Base-by-base conservation (phyloP, 2,888 invertebrate species). In the Timema cristinae region DNA sequence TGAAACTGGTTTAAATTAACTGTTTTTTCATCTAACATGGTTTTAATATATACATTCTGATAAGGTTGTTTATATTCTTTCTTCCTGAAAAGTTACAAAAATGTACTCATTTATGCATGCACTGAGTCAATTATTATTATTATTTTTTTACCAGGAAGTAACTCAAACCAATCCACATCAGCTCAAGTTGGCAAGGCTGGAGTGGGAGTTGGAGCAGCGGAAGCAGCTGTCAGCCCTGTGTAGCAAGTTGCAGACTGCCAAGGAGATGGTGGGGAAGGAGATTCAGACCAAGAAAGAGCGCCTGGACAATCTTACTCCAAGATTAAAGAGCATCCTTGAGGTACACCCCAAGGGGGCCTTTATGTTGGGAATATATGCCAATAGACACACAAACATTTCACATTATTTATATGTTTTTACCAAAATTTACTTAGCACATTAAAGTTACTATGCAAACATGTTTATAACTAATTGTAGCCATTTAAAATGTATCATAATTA, bases 131-230 rank as follows among this genome's bases (percentile, higher is more conserved):
- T 48, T 47, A 71, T 48, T 70, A 11, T 69, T 56, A 66, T 66
- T 47, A 47, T 54, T 59, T 70, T 72, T 47, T 47, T 79, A 81
- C 47, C 72, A 91, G 91, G 88, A 90, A 72, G 78, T 87, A 50
- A 92, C 92, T 1, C 86, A 87, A 78, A 83, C 82, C 67, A 89
- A 93, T 82, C 86, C 87, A 59, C 97, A 98, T 83, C 91, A 92
- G 78, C 84, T 91, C 74, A 91, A 93, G 79, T 82, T 97, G 74
- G 93, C 95, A 48, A 88, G 95, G 74, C 83, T 98, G 51, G 95
- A 97, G 80, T 96, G 95, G 91, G 98, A 98, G 81, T 83, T 97
- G 69, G 89, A 90, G 16, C 94, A 97, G 80, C 87, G 98, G 2
- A 93, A 95, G 79, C 90, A 92, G 77, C 84, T 96, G 66, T 89